Conservation (phyloP, 92 coral and sea anemone species). For the Heliopora coerulea region DNA sequence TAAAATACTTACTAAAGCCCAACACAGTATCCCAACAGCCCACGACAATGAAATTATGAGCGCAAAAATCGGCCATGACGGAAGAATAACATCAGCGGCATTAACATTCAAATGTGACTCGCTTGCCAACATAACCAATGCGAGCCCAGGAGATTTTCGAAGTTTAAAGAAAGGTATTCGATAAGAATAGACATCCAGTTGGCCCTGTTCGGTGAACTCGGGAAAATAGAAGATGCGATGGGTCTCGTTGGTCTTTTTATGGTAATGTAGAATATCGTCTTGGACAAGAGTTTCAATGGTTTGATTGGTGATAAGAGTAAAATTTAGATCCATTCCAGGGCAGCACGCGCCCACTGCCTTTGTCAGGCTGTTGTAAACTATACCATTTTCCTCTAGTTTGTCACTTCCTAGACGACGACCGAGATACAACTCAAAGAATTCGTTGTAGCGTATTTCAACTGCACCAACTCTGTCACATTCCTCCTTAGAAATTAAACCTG, state of each 20-base stretch:
- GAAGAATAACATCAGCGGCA: conserved; percentile 2
- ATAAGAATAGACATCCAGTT: conserved; percentile 11
- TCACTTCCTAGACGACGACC: background rate
- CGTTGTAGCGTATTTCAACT: conserved; percentile 28
- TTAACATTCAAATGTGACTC: conserved; percentile 34
- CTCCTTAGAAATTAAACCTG: background rate
- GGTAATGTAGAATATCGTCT: background rate
- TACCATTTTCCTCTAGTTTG: background rate
- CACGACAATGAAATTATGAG: conserved; percentile 13
- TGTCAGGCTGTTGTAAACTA: background rate
- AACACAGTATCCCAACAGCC: conserved; percentile 32
- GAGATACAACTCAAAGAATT: conserved; percentile 9
- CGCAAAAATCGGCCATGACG: conserved; percentile 41
- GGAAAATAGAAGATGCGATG: conserved; percentile 20
- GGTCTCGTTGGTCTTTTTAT: background rate
- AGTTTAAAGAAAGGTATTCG: conserved; percentile 20
- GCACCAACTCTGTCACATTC: background rate
- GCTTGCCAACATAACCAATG: conserved; percentile 26
- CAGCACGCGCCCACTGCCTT: conserved; percentile 18
- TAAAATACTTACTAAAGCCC: conserved; percentile 30
- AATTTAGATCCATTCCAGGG: background rate
- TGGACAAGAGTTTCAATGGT: background rate
- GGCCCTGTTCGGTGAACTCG: conserved; percentile 5
- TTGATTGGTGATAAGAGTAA: background rate
- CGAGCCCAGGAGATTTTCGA: conserved; percentile 34